Evolutionary conservation across 1,140 invertebrate genomes (phyloP), one percentile per base, ranked within the genome.

Genomic region (Atta texana): DNA sequence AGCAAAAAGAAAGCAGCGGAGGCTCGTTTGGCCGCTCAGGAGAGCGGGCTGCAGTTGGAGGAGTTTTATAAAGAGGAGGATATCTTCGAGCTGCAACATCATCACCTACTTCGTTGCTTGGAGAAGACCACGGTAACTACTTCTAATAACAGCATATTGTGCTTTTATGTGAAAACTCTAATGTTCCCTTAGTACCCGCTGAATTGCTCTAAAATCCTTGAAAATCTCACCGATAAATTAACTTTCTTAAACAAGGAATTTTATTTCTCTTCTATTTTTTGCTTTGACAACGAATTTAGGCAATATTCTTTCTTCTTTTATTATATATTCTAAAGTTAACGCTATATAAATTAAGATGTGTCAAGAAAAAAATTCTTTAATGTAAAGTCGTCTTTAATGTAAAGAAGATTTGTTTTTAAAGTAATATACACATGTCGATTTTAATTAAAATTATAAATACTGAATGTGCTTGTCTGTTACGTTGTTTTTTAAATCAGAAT

Each of bases 1-100:
- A 98, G 97, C 93, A 99, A 99, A 96, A 99, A 99, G 97, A 99
- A 99, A 94, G 98, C 99, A n/a, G 98, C 98, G 1, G 99, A 99
- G 94, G 98, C 99, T 7, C 96, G 98, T 72, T 95, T 99, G 88
- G 98, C 98, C 59, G 98, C 98, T 31, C 98, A 98, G 95, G 98
- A 98, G 95, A 98, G 98, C 49, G 98, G 98, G 69, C 96, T 98
- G 91, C 98, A 98, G 92, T 96, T 98, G 88, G 98, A 98, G 92
- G 98, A 99, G 81, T 97, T 96, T 92, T 98, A 97, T 91, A 96
- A 97, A 91, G 98, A 99, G 93, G 98, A 99, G 94, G 99, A 99
- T 94, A 99, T 99, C 92, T 99, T 99, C 95, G 99, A 99, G 95
- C 96, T 99, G 95, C 99, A 99, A 96, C 99, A 99, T 96, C 99